phyloP scores from a whole-genome alignment of 2,113 vertebrate species.

The Passer montanus region DNA sequence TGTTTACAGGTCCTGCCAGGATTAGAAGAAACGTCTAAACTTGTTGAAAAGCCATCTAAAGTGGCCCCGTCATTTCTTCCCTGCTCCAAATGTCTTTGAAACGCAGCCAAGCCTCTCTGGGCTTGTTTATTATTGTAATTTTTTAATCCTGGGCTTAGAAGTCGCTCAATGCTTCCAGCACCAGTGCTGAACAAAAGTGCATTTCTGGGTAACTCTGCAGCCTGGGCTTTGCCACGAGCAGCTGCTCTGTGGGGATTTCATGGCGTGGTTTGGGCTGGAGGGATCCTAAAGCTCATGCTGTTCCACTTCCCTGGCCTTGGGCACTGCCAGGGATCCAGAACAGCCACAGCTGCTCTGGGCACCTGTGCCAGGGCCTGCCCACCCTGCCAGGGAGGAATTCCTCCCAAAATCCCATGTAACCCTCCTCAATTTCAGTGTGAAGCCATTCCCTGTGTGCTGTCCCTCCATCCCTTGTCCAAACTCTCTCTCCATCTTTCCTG shows the following conservation, averaged over 20 bases:
- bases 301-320: not conserved
- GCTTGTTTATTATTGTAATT: not conserved
- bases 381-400: rapidly evolving
- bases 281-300: not conserved
- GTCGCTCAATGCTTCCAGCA: not conserved
- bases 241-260: not conserved
- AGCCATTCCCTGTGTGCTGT: not conserved
- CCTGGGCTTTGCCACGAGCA: rapidly evolving
- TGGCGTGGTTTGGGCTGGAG: not conserved
- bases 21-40: not conserved
- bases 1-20: not conserved
- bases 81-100: constrained; percentile 19
- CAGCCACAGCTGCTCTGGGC: not conserved
- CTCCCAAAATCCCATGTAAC: rapidly evolving
- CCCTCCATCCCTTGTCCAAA: rapidly evolving
- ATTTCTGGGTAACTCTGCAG: not conserved
- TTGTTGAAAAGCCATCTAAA: constrained; percentile 18
- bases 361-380: not conserved
- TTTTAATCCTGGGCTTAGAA: not conserved
- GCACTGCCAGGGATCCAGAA: not conserved
- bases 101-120: not conserved
- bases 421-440: rapidly evolving
- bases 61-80: not conserved
- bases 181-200: not conserved
- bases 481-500: not conserved